These are phyloP conservation scores for Takifugu rubripes DNA, from an alignment of 2,797 vertebrate species.

Conservation along the genomic window DNA sequence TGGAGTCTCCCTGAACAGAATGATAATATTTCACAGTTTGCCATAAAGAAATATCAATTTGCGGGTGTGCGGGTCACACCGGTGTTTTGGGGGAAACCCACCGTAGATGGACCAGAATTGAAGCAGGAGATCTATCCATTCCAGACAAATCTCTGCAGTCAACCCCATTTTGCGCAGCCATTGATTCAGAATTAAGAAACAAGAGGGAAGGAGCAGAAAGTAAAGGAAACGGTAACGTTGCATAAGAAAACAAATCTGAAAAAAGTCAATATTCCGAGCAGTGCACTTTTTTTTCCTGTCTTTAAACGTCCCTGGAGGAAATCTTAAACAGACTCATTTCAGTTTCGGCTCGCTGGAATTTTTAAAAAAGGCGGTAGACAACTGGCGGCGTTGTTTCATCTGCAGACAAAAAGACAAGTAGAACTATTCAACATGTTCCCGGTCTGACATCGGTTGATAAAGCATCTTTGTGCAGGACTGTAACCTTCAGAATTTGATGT, in stretches of 20 bases:
- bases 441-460: not conserved
- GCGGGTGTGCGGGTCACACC: too few relatives aligned
- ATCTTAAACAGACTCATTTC: not conserved
- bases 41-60: too few relatives aligned
- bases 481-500: not conserved
- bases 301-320: not conserved
- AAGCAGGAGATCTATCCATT: not conserved
- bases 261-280: not conserved
- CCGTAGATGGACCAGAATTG: not conserved
- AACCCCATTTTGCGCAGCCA: conserved; percentile 14
- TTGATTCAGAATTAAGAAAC: not conserved
- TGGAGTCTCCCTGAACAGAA: not conserved
- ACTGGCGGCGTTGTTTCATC: not conserved
- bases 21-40: not conserved
- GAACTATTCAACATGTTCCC: not conserved
- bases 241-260: not conserved
- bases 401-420: not conserved
- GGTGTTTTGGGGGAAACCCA: too few relatives aligned
- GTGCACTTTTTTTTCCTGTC: not conserved
- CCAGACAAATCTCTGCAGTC: conserved; percentile 1
- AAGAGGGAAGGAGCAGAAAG: not conserved
- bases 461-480: not conserved
- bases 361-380: not conserved
- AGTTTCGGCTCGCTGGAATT: not conserved
- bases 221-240: not conserved